Evolutionary conservation across 2,888 invertebrate genomes (phyloP), one percentile per base, ranked within the genome.

Genomic region (Clostera curtula): DNA sequence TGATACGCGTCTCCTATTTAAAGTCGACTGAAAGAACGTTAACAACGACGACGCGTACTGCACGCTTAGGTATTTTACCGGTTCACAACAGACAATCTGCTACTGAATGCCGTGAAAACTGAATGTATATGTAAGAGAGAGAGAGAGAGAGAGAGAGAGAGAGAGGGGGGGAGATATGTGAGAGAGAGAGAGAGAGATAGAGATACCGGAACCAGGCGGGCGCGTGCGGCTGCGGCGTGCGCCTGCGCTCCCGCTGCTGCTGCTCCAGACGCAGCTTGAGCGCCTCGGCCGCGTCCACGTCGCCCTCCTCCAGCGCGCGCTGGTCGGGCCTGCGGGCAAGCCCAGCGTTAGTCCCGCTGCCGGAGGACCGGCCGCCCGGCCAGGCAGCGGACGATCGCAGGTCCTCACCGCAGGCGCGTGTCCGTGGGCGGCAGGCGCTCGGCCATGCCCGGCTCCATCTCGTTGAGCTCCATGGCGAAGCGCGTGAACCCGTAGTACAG

Each of bases 391-490:
- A n/a, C n/a, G n/a, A 13, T 4, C 10, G 15, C 14, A 20, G 8
- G 5, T 5, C n/a, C 24, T 19, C 27, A 84, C 84, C 71, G 71
- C 53, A 90, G 87, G 33, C 93, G 73, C 0, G 93, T 92, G 61
- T 94, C 94, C 0, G 93, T 93, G 24, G 87, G 86, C 0, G 93
- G 93, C 36, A 93, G 68, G 12, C 79, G 35, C 5, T 88, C 85
- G 12, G 82, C 62, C 69, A 79, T 68, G 31, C 90, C 89, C 0
- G 88, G 86, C 40, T 90, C 89, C 49, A 91, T 46, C 61, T 94
- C 93, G 70, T 94, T 94, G 29, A 94, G 83, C 61, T 93, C 93
- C 71, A 93, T 92, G 13, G 94, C 93, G 75, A 93, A 93, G 43
- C 91, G 80, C 3, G 93, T 92, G 77, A 94, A 94, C 3, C 93